A percentile compares a stretch with the other conserved stretches of the same genome.
Conservation (phyloP, 35 echinoderm and acorn worm genomes). For the Hemicentrotus pulcherrimus region DNA sequence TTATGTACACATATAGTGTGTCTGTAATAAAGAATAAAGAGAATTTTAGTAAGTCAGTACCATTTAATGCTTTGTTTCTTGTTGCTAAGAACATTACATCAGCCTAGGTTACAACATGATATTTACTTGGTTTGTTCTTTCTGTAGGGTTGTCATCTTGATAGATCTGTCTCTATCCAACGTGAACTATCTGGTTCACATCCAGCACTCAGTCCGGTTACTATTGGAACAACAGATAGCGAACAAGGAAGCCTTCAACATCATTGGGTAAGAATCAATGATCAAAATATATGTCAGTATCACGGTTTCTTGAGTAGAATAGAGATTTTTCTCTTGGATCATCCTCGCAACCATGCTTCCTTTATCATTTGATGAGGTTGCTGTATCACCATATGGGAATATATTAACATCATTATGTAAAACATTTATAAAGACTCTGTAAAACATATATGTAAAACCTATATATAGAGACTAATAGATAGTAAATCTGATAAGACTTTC, state of each 20-base stretch:
- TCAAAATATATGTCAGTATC: no score
- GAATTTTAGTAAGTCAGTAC: no score
- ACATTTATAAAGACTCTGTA: no score
- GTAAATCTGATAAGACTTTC: no score
- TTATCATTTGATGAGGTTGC: not conserved
- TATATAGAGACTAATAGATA: no score
- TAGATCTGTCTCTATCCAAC: constrained; percentile 90
- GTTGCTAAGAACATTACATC: not conserved
- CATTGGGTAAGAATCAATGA: constrained; percentile 74
- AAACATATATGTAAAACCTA: no score
- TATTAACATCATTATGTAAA: no score
- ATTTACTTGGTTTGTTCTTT: not conserved
- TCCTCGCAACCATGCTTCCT: not conserved
- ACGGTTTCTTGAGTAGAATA: not conserved
- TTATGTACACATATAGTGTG: no score
- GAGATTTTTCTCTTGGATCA: not conserved
- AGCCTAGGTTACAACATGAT: not conserved
- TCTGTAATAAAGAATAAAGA: no score
- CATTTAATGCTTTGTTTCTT: not conserved
- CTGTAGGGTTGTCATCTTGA: constrained; percentile 84
- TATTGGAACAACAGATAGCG: constrained; percentile 87
- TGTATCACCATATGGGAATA: no score
- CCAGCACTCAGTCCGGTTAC: constrained; percentile 86
- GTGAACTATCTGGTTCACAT: constrained; percentile 97
- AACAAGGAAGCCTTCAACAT: constrained; percentile 96